These are phyloP conservation scores for Brevimyrus niger DNA, from an alignment of 2,113 vertebrate genomes.

Conservation along the genomic window DNA sequence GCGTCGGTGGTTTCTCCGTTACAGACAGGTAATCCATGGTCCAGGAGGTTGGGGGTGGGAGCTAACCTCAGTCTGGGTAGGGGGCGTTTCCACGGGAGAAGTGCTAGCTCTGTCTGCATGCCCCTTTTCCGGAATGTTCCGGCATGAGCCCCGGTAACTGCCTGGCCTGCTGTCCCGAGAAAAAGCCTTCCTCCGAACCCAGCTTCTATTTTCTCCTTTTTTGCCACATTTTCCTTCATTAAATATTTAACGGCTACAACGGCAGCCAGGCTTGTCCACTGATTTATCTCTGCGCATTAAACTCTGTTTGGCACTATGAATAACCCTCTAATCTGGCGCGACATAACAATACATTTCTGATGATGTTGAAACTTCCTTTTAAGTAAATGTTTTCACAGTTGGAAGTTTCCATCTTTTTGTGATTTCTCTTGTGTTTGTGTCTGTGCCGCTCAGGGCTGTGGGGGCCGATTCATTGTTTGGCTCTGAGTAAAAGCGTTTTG, in stretches of 20 bases:
- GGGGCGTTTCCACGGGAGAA: background rate
- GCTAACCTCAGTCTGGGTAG: background rate
- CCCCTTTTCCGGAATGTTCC: background rate
- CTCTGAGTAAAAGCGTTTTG: background rate
- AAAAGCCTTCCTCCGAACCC: background rate
- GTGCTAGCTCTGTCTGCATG: background rate
- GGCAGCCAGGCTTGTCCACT: background rate
- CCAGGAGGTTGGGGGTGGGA: background rate
- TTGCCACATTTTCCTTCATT: slow-evolving; percentile 3
- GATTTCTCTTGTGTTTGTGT: background rate
- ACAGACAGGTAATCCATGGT: background rate
- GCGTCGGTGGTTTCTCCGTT: background rate
- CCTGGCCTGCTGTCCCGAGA: background rate
- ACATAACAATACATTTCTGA: background rate
- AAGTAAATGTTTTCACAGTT: slow-evolving; percentile 3
- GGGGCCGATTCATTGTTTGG: background rate
- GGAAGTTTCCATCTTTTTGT: background rate
- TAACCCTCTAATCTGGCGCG: background rate
- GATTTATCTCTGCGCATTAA: slow-evolving; percentile 1
- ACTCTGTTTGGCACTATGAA: background rate
- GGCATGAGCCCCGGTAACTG: background rate
- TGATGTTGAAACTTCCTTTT: slow-evolving; percentile 11
- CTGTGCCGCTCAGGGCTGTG: background rate
- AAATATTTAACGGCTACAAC: background rate
- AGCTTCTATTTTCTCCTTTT: background rate